Percentiles rank a stretch among this genome's conserved stretches.
phyloP scores from a whole-genome alignment of 2,888 invertebrate species.

The Pristionchus entomophagus region DNA sequence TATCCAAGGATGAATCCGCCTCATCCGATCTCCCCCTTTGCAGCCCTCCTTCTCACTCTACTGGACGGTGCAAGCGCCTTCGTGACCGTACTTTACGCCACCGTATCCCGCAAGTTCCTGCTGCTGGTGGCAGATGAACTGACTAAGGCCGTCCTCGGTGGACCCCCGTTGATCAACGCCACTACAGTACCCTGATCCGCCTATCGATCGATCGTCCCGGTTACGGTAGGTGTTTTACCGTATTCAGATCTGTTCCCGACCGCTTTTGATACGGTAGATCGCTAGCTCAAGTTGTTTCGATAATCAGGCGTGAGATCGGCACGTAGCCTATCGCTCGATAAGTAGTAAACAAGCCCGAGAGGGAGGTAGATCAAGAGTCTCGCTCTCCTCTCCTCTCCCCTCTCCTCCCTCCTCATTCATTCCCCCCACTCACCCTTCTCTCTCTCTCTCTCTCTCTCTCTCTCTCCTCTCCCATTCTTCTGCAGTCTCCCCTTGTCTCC shows the following conservation, averaged over 20 bases:
- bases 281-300: not conserved
- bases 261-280: not conserved
- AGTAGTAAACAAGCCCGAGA: not conserved
- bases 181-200: slow-evolving; percentile 32
- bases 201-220: not conserved
- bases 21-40: not conserved
- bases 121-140: not conserved
- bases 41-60: slow-evolving; percentile 16
- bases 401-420: not conserved
- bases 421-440: not conserved
- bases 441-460: not conserved
- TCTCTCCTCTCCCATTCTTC: not conserved
- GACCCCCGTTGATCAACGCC: not conserved
- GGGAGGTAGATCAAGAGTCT: not conserved
- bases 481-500: not conserved
- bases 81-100: slow-evolving; percentile 35
- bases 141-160: not conserved
- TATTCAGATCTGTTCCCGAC: not conserved
- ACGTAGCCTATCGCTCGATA: not conserved
- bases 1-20: too few species aligned
- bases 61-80: not conserved
- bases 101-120: slow-evolving; percentile 7
- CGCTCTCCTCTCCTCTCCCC: not conserved
- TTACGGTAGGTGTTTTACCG: not conserved
- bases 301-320: too few species aligned